Evolutionary conservation across 2,888 invertebrate species (phyloP).

Genomic region (Penaeus monodon): DNA sequence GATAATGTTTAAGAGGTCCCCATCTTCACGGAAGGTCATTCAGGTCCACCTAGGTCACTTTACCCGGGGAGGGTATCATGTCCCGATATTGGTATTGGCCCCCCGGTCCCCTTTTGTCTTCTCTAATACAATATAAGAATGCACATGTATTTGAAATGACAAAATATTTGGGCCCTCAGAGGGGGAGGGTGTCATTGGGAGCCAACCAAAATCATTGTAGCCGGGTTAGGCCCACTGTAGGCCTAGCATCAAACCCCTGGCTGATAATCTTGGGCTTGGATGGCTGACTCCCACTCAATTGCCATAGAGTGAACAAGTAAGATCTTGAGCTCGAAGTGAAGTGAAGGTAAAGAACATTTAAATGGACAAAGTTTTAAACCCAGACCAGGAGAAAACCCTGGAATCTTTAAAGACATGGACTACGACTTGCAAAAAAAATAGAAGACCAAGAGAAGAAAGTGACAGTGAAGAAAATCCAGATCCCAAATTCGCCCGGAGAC

Average conservation of each 20-base stretch:
- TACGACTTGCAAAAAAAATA: too few species aligned
- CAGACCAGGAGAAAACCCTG: too few species aligned
- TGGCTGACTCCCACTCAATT: too few species aligned
- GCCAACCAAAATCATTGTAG: not conserved
- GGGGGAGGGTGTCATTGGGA: constrained; percentile 7
- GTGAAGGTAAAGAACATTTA: too few species aligned
- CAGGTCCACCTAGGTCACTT: not conserved
- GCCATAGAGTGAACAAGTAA: too few species aligned
- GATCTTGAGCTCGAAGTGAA: too few species aligned
- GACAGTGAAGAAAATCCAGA: too few species aligned
- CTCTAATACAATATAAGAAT: not conserved
- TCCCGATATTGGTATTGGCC: not conserved
- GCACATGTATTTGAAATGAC: not conserved
- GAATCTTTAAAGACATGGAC: too few species aligned
- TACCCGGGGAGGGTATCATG: too few species aligned
- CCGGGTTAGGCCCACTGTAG: not conserved
- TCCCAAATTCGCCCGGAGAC: too few species aligned
- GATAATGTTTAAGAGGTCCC: not conserved
- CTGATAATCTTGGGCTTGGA: not conserved
- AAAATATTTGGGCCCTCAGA: not conserved
- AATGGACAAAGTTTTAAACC: too few species aligned
- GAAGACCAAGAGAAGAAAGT: too few species aligned
- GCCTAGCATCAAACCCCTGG: not conserved
- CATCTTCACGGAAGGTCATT: not conserved
- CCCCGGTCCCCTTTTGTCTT: constrained; percentile 8